phyloP scores from a whole-genome alignment of 2,888 invertebrate genomes.

The Diaperis boleti region DNA sequence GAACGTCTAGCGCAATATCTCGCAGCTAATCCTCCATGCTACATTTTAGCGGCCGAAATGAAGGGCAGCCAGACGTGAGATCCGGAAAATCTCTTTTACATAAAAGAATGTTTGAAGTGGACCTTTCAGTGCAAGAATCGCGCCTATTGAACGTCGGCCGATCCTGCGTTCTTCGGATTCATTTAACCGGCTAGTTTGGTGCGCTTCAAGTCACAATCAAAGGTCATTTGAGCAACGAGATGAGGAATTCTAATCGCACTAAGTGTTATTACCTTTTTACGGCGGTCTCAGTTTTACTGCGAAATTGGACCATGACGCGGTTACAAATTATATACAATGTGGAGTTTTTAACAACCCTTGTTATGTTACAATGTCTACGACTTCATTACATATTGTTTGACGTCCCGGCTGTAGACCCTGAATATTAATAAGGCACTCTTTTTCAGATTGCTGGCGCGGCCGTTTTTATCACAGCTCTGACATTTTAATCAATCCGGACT shows the following conservation, averaged over 20 bases:
- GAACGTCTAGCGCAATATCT: slow-evolving; percentile 47
- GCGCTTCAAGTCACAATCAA: slow-evolving; percentile 42
- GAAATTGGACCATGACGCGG: slow-evolving; percentile 20
- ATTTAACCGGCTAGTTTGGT: slow-evolving; percentile 43
- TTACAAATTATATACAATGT: slow-evolving; percentile 42
- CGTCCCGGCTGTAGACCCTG: slow-evolving; percentile 20
- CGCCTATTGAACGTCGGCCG: slow-evolving; percentile 41
- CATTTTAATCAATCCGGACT: slow-evolving; percentile 35
- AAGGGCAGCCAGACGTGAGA: slow-evolving; percentile 51
- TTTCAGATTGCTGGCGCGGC: slow-evolving; percentile 15
- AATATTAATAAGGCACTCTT: slow-evolving; percentile 31
- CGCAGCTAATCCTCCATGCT: slow-evolving; percentile 50
- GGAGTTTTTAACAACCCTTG: slow-evolving; percentile 25
- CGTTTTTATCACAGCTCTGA: slow-evolving; percentile 32
- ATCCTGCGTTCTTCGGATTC: slow-evolving; percentile 39
- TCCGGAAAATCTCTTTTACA: slow-evolving; percentile 52
- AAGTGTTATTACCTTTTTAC: slow-evolving; percentile 45
- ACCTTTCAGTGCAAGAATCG: slow-evolving; percentile 50
- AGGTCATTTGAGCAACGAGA: slow-evolving; percentile 43
- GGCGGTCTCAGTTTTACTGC: slow-evolving; percentile 28
- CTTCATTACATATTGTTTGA: slow-evolving; percentile 42
- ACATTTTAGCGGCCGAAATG: slow-evolving; percentile 51
- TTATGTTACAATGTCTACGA: slow-evolving; percentile 27
- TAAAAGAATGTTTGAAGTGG: slow-evolving; percentile 53
- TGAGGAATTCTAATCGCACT: slow-evolving; percentile 46